Evolutionary conservation across 2,797 vertebrate species (phyloP), one percentile per base, ranked within the genome.

Genomic region (Tapirus indicus): DNA sequence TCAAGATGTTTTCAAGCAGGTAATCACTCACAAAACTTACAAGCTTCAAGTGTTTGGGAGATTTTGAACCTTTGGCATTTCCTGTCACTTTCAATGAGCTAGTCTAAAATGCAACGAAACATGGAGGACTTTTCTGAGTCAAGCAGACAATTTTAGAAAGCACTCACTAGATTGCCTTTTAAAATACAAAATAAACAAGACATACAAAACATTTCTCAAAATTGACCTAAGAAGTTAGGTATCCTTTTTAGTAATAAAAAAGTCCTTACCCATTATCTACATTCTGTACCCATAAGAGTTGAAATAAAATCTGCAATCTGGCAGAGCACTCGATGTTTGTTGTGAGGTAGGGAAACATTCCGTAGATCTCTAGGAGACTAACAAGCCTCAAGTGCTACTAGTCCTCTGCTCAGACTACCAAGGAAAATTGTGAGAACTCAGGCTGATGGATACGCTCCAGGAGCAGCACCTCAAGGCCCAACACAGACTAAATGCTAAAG

Each of bases 121-220:
- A 17, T 21, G 13, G 66, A 90, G 49, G 32, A 88, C 16, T 72
- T 88, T 52, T 44, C 25, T 64, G 62, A 97, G 62, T 47, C 10
- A 60, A 95, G 54, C 18, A n/a, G 29, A 95, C 56, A 77, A 13
- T 87, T 84, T 95, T 74, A 74, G 49, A 87, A 97, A 94, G 38
- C 27, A 77, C 29, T 97, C 94, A 32, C 17, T 72, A 90, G 75
- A 52, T 47, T 96, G 14, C 52, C 60, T 92, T 96, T 96, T 60
- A 96, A 97, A 95, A 88, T 62, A 71, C 80, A 69, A 49, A 68
- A 54, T 20, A 86, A 92, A 64, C 13, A 56, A 93, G 25, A 68
- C 9, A 49, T 62, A 52, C 16, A 80, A 69, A 93, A 27, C 10
- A 71, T 64, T 87, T 93, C 77, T 91, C 85, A 91, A 84, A 95